Conservation (phyloP, 2,113 vertebrate species). For the Montifringilla adamsi region DNA sequence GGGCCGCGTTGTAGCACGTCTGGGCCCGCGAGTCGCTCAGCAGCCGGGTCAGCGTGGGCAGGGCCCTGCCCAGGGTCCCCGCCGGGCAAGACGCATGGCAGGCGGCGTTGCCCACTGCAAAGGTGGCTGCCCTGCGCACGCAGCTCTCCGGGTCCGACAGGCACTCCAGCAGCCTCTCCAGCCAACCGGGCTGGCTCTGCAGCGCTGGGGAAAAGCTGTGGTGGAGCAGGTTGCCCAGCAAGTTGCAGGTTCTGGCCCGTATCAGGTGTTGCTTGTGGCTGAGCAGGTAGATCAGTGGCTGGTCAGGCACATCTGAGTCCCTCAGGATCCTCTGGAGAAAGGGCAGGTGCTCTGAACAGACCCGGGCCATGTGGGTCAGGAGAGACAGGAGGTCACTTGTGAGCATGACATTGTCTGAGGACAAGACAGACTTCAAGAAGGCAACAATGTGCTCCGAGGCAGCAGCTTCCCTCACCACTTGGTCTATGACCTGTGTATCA, state of each 20-base stretch:
- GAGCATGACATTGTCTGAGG: conserved; percentile 68
- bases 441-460: conserved; percentile 21
- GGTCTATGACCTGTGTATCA: conserved; percentile 66
- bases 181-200: conserved; percentile 31
- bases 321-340: conserved; percentile 68
- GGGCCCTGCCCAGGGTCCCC: conserved; percentile 8
- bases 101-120: conserved; percentile 73
- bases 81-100: conserved; percentile 5
- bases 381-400: conserved; percentile 82
- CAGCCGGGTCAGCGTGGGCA: conserved; percentile 62
- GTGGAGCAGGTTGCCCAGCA: conserved; percentile 80
- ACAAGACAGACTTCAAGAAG: conserved; percentile 60
- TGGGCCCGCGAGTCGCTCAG: conserved; percentile 58
- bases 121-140: conserved; percentile 69
- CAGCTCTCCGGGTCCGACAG: conserved; percentile 61
- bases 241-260: conserved; percentile 78
- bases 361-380: conserved; percentile 74
- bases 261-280: conserved; percentile 72
- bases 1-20: conserved; percentile 68
- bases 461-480: conserved; percentile 65
- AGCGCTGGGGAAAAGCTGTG: conserved; percentile 8
- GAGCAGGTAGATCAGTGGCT: conserved; percentile 64
- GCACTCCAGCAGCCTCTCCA: conserved; percentile 61
- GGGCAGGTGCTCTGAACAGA: conserved; percentile 52
- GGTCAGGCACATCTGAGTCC: conserved; percentile 26